Evolutionary conservation across 2,888 invertebrate species (phyloP).

Genomic region (Atherix ibis): DNA sequence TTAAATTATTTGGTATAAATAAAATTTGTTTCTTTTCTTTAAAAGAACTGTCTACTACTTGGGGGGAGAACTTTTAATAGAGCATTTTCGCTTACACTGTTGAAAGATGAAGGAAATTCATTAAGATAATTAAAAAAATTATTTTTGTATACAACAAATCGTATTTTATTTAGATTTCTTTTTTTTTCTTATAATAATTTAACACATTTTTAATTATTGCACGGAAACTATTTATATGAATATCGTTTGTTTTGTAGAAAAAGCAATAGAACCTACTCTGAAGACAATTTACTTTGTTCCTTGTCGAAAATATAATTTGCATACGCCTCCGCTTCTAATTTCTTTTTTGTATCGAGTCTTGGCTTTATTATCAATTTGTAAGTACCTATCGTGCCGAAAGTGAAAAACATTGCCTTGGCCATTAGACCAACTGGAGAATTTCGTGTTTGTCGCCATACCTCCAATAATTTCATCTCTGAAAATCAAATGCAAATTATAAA

Average conservation of each 20-base stretch:
- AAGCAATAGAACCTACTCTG: too few relatives aligned
- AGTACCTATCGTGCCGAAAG: slow-evolving; percentile 15
- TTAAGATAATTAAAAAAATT: too few relatives aligned
- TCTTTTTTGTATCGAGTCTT: slow-evolving; percentile 17
- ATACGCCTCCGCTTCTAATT: slow-evolving; percentile 22
- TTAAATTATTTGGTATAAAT: too few relatives aligned
- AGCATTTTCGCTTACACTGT: too few relatives aligned
- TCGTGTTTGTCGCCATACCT: slow-evolving; percentile 16
- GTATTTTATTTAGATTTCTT: slow-evolving; percentile 1
- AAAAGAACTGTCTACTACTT: too few relatives aligned
- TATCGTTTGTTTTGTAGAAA: too few relatives aligned
- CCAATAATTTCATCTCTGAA: slow-evolving; percentile 27
- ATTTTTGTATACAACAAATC: neutral
- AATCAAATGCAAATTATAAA: too few relatives aligned
- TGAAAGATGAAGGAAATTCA: neutral
- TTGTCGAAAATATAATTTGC: slow-evolving; percentile 26
- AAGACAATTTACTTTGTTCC: too few relatives aligned
- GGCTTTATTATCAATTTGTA: slow-evolving; percentile 23
- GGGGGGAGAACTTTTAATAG: too few relatives aligned
- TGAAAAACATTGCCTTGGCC: slow-evolving; percentile 21
- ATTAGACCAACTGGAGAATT: slow-evolving; percentile 21
- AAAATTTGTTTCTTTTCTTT: too few relatives aligned
- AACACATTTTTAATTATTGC: slow-evolving; percentile 1
- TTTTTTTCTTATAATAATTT: neutral
- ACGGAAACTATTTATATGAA: too few relatives aligned